Evolutionary conservation across 1,140 invertebrate species (phyloP), one percentile per base, ranked within the genome.

Genomic region (Bombus difficillimus): DNA sequence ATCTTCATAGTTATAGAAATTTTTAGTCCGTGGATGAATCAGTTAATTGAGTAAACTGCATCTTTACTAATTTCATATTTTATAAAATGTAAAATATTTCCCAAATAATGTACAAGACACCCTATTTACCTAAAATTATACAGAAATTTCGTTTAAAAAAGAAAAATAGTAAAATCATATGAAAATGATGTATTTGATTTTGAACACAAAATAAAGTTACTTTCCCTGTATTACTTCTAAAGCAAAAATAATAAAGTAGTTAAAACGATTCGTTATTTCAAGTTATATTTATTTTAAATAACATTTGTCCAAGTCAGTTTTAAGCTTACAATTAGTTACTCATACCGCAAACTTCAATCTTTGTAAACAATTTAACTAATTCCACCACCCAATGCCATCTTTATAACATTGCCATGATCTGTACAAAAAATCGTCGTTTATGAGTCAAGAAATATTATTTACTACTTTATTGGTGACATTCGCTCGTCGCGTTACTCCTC

Each of bases 371-470:
- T 9, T 41, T 3, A 53, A 41, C 39, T 72, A 72, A 73, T n/a
- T 74, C 12, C 3, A 18, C 12, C 32, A 34, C 25, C 5, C 12
- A 37, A 76, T 28, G 25, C 1, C 53, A 28, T 74, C 5, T 32
- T 47, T 34, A 13, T 3, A 13, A 34, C 5, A 25, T 15, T 74
- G 5, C 5, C 22, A 13, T 18, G 34, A 68, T 68, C 28, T n/a
- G 22, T 18, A 28, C n/a, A 34, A 12, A 34, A 37, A 47, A 43
- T 12, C 34, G 10, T 53, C 47, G 28, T 15, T 80, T n/a, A 39
- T 53, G 77, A 68, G 13, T 18, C 62, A n/a, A 47, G 9, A n/a
- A 79, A 79, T 68, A 68, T 68, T 68, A 79, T 79, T 68, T 71
- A 72, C 15, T 25, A 37, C 34, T 43, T 66, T 37, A 41, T 4